Percentiles rank a stretch among this genome's conserved stretches.
These are phyloP conservation scores for Semotilus atromaculatus DNA, from an alignment of 2,797 vertebrate genomes.

Conservation along the genomic window DNA sequence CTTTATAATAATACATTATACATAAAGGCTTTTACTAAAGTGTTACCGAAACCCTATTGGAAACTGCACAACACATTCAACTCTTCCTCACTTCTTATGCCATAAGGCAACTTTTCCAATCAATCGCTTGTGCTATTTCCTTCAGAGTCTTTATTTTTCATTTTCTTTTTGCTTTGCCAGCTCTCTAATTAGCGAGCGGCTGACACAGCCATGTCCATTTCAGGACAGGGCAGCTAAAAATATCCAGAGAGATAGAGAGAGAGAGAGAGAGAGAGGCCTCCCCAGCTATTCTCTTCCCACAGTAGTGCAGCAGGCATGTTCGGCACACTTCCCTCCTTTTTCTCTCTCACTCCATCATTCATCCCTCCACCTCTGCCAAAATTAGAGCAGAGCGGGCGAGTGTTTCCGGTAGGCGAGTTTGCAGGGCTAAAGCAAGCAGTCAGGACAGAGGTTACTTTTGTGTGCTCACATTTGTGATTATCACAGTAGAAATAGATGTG, in stretches of 20 bases:
- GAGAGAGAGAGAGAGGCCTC: conserved; percentile 22
- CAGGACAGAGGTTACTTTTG: conserved; percentile 44
- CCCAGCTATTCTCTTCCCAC: conserved; percentile 27
- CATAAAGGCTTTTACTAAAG: neutral
- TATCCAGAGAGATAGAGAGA: conserved; percentile 27
- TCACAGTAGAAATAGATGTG: conserved; percentile 30
- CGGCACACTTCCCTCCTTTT: neutral
- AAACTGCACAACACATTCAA: no score
- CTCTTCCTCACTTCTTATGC: neutral
- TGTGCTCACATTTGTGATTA: conserved; percentile 41
- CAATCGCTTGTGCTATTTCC: conserved; percentile 36
- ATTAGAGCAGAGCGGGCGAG: conserved; percentile 37
- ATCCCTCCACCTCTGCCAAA: conserved; percentile 33
- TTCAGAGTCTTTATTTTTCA: conserved; percentile 26
- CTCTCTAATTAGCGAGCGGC: conserved; percentile 59
- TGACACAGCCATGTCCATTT: conserved; percentile 50
- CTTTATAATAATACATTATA: no score
- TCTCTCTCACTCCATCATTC: conserved; percentile 51
- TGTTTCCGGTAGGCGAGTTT: conserved; percentile 45
- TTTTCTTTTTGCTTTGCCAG: conserved; percentile 41
- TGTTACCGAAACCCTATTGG: neutral
- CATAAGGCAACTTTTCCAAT: neutral
- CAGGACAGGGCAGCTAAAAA: conserved; percentile 57
- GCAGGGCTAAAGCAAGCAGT: conserved; percentile 17
- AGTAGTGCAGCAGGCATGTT: conserved; percentile 27